Percentiles rank a stretch among this genome's conserved stretches.
phyloP scores from a whole-genome alignment of 2,797 vertebrate genomes.

The Acanthornis magna region DNA sequence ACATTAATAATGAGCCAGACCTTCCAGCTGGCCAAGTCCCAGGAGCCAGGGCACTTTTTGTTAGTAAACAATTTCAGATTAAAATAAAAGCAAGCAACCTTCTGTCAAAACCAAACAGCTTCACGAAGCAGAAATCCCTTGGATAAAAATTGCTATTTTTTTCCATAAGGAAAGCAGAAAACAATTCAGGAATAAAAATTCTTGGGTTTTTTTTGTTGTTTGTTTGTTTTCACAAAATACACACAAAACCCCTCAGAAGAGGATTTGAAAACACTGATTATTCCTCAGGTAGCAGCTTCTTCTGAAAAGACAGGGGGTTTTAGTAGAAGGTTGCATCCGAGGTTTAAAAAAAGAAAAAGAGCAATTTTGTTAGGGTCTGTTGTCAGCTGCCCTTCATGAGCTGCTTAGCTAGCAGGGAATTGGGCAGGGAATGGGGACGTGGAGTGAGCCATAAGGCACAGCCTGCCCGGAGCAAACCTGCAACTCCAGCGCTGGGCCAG shows the following conservation, averaged over 20 bases:
- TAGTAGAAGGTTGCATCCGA: neutral
- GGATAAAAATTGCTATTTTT: neutral
- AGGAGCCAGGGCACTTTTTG: neutral
- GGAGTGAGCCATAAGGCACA: neutral
- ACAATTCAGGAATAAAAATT: neutral
- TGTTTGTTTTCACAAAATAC: neutral
- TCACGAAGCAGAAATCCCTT: neutral
- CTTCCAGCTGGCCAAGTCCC: neutral
- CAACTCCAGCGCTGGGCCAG: neutral
- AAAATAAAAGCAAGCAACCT: neutral
- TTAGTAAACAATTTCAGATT: neutral
- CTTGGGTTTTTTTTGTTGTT: accelerated
- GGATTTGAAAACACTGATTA: neutral
- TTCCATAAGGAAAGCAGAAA: neutral
- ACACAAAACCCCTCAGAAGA: neutral
- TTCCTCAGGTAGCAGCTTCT: neutral
- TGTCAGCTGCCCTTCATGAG: neutral
- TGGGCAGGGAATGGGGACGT: accelerated
- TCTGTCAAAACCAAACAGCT: neutral
- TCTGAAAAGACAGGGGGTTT: neutral
- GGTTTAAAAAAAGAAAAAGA: neutral
- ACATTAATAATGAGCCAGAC: neutral
- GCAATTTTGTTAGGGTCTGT: neutral
- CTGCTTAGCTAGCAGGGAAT: neutral
- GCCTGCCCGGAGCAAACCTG: neutral